A percentile compares a stretch with the other conserved stretches of the same genome.
Conservation (phyloP, 1,140 invertebrate genomes). For the Drosophila azteca region DNA sequence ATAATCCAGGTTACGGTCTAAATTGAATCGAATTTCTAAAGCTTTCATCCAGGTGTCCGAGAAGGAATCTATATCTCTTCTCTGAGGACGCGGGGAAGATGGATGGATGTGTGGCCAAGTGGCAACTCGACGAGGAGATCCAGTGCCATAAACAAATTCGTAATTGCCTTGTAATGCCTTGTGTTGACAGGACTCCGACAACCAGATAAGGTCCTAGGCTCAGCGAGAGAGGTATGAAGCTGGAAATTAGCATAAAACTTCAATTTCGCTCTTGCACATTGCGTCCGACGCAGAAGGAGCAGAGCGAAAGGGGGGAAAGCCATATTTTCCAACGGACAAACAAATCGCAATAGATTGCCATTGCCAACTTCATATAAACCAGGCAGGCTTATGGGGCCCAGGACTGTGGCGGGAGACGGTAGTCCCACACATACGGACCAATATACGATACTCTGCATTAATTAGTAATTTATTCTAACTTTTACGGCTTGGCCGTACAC, state of each 20-base stretch:
- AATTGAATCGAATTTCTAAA: constrained; percentile 12
- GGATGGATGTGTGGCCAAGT: constrained; percentile 31
- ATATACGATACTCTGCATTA: constrained; percentile 56
- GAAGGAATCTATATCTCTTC: background rate
- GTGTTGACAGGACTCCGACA: constrained; percentile 76
- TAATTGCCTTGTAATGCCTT: constrained; percentile 79
- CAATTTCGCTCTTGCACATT: constrained; percentile 67
- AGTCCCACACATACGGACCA: constrained; percentile 13
- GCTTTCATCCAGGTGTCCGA: constrained; percentile 1
- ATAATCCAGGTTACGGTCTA: background rate
- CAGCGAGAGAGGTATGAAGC: constrained; percentile 26
- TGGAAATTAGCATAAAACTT: constrained; percentile 79
- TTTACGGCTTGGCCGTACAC: constrained; percentile 31
- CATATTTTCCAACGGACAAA: constrained; percentile 52
- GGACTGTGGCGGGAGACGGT: background rate
- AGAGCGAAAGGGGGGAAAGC: constrained; percentile 25
- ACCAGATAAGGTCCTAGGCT: constrained; percentile 61
- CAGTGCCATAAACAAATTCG: constrained; percentile 73
- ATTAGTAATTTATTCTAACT: constrained; percentile 72
- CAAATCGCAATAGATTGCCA: constrained; percentile 76
- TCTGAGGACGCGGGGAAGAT: constrained; percentile 4
- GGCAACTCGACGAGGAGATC: constrained; percentile 50
- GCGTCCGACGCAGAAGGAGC: constrained; percentile 44
- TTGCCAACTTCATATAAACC: constrained; percentile 68
- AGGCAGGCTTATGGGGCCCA: constrained; percentile 25